These are phyloP conservation scores for Volucella inflata DNA, from an alignment of 2,888 invertebrate species.

Conservation along the genomic window DNA sequence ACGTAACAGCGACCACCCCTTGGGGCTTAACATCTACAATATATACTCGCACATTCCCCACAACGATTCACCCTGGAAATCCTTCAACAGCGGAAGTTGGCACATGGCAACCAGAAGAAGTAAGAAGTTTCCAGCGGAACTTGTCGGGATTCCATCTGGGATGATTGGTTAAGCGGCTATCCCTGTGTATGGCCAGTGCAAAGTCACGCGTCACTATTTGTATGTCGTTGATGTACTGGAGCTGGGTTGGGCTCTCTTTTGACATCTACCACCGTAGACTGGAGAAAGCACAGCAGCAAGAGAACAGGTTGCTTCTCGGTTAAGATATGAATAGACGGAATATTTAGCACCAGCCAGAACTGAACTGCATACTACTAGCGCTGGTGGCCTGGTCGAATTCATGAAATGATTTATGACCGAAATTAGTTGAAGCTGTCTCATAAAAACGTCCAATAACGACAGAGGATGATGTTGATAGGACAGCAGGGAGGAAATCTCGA, in stretches of 20 bases:
- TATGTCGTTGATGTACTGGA: not conserved
- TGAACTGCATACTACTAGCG: conserved; percentile 6
- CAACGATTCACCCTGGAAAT: conserved; percentile 27
- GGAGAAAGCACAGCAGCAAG: conserved; percentile 23
- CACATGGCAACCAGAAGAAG: conserved; percentile 33
- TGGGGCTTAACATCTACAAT: not conserved
- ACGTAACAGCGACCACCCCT: conserved; percentile 29
- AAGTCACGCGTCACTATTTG: conserved; percentile 14
- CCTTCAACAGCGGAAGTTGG: conserved; percentile 22
- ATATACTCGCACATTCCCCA: conserved; percentile 3
- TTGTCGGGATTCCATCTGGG: conserved; percentile 19
- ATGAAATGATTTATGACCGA: conserved; percentile 76
- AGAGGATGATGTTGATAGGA: not conserved
- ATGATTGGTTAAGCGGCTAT: conserved; percentile 25
- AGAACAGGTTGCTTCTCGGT: conserved; percentile 43
- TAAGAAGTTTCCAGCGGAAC: conserved; percentile 22
- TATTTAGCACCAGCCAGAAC: conserved; percentile 4
- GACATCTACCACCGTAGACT: not conserved
- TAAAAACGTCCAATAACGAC: conserved; percentile 64
- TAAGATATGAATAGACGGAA: not conserved
- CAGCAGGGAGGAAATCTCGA: not conserved
- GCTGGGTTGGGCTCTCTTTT: conserved; percentile 14
- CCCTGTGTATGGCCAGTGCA: not conserved
- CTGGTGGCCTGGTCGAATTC: conserved; percentile 75
- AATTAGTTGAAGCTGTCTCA: conserved; percentile 65